Evolutionary conservation across 2,888 invertebrate species (phyloP).

Genomic region (Itoplectis maculator): DNA sequence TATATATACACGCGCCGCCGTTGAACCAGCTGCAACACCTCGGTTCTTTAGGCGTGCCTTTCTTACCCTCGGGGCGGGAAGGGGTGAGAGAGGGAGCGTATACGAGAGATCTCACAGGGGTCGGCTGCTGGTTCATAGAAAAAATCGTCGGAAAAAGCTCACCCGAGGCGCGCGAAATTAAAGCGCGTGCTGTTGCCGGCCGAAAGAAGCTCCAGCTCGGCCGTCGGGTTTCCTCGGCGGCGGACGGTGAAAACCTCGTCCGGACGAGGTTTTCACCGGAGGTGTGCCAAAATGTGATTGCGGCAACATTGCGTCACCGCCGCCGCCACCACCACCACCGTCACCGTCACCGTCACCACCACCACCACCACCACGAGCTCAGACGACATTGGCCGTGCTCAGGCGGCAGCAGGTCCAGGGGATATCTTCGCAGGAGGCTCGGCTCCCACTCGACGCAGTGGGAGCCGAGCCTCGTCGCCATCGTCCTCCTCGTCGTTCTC

Average conservation of each 20-base stretch:
- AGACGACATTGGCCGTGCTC: constrained; percentile 36
- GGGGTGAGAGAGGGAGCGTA: too few species aligned
- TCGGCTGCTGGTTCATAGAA: constrained; percentile 13
- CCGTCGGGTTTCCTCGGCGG: constrained; percentile 29
- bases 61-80: constrained; percentile 56
- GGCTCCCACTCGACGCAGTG: constrained; percentile 72
- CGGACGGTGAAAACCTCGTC: constrained; percentile 26
- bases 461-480: too few species aligned
- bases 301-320: constrained; percentile 83
- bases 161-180: constrained; percentile 60
- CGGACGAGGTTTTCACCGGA: constrained; percentile 66
- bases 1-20: background rate
- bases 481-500: constrained; percentile 51
- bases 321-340: constrained; percentile 75
- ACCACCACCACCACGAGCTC: constrained; percentile 61
- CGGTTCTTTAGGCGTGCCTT: constrained; percentile 46
- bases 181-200: constrained; percentile 63
- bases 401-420: constrained; percentile 72
- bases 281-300: constrained; percentile 83
- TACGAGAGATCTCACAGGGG: background rate
- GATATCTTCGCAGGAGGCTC: constrained; percentile 80
- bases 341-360: constrained; percentile 82
- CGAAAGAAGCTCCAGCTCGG: constrained; percentile 43
- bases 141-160: constrained; percentile 53
- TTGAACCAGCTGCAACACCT: constrained; percentile 51